Percentiles rank a stretch among this genome's conserved stretches.
Conservation (phyloP, 1,140 invertebrate genomes). For the Thaumetopoea pityocampa region DNA sequence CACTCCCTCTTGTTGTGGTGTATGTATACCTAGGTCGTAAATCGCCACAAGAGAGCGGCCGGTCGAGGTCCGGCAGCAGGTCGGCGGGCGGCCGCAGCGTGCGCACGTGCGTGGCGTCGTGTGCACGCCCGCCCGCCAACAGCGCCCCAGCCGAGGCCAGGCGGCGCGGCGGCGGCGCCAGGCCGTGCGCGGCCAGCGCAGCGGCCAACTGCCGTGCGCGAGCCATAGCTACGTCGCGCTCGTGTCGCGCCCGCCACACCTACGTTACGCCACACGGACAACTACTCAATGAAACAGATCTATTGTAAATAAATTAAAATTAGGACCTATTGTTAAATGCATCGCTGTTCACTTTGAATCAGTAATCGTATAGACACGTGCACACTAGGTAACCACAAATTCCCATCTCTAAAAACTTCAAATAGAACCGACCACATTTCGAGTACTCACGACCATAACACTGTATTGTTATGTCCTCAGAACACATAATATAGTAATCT, state of each 20-base stretch:
- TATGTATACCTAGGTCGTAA: constrained; percentile 48
- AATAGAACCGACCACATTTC: too few species aligned
- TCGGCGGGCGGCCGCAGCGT: constrained; percentile 56
- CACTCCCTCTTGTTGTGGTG: not conserved
- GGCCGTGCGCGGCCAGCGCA: constrained; percentile 87
- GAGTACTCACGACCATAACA: too few species aligned
- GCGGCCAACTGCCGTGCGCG: constrained; percentile 90
- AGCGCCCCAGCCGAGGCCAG: constrained; percentile 54
- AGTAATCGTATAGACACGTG: too few species aligned
- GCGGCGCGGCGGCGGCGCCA: constrained; percentile 83
- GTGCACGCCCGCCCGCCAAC: constrained; percentile 38
- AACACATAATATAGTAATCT: too few species aligned
- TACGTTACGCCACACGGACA: too few species aligned
- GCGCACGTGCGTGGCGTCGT: constrained; percentile 59
- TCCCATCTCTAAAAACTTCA: too few species aligned
- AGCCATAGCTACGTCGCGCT: constrained; percentile 89
- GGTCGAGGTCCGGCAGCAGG: constrained; percentile 59
- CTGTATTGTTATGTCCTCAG: too few species aligned
- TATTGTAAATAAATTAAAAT: too few species aligned
- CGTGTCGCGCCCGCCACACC: constrained; percentile 92
- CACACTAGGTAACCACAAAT: too few species aligned
- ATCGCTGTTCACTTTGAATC: too few species aligned
- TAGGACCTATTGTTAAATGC: too few species aligned
- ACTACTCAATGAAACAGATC: too few species aligned
- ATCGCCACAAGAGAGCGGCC: constrained; percentile 64